phyloP scores from a whole-genome alignment of 2,888 invertebrate genomes.

The Ichneumoninae sp. region DNA sequence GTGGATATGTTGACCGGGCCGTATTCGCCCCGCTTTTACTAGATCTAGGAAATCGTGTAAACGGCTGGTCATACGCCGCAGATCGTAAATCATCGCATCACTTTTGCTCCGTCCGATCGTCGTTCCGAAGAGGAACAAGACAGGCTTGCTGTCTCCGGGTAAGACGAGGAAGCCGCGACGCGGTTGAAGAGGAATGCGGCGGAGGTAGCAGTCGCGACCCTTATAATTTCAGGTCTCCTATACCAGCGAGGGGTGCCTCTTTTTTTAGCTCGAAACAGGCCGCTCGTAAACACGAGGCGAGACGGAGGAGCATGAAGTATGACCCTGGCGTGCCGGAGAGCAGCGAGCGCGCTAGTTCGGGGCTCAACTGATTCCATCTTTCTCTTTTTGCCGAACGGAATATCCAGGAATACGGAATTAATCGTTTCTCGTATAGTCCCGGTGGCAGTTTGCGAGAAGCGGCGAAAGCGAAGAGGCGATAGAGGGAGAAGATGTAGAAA shows the following conservation, averaged over 20 bases:
- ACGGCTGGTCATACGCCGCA: not conserved
- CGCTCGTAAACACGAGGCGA: slow-evolving; percentile 72
- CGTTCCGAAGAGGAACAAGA: slow-evolving; percentile 7
- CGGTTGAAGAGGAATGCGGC: not conserved
- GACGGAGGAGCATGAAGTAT: slow-evolving; percentile 74
- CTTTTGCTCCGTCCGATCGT: not conserved
- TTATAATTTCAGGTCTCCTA: slow-evolving; percentile 49
- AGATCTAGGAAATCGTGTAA: not conserved
- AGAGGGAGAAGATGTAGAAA: slow-evolving; percentile 37
- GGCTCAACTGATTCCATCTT: slow-evolving; percentile 43
- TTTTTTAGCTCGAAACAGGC: slow-evolving; percentile 66
- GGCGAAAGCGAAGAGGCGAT: slow-evolving; percentile 41
- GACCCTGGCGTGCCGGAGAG: slow-evolving; percentile 75
- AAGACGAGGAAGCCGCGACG: not conserved
- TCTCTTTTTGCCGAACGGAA: slow-evolving; percentile 37
- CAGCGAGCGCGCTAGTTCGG: slow-evolving; percentile 40
- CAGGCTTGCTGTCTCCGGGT: not conserved
- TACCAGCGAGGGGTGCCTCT: slow-evolving; percentile 27
- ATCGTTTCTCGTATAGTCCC: slow-evolving; percentile 74
- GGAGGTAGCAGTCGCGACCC: slow-evolving; percentile 21
- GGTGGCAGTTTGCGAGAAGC: slow-evolving; percentile 23
- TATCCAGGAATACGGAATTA: slow-evolving; percentile 81
- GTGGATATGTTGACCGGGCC: not conserved
- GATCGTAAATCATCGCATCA: not conserved
- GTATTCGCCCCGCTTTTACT: not conserved